Evolutionary conservation across 1,140 invertebrate genomes (phyloP).

Genomic region (Acromyrmex echinatior): DNA sequence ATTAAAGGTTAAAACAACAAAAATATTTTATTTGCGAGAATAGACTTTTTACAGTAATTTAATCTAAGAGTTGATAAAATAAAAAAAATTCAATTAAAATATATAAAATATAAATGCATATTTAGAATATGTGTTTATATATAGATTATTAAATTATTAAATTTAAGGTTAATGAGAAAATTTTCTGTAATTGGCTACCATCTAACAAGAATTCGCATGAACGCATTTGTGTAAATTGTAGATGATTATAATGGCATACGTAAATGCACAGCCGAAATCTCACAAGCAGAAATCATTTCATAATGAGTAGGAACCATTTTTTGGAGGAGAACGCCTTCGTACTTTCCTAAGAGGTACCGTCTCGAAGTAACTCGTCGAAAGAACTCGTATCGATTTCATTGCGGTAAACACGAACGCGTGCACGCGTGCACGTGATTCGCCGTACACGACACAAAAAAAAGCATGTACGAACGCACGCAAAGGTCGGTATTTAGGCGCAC

Average conservation of each 20-base stretch:
- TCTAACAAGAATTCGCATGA: background rate
- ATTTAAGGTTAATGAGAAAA: background rate
- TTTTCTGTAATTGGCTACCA: background rate
- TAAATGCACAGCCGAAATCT: background rate
- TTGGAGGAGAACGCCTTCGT: background rate
- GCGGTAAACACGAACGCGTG: conserved; percentile 65
- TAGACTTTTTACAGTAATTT: background rate
- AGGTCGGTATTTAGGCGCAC: conserved; percentile 63
- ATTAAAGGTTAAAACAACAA: background rate
- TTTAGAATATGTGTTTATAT: background rate
- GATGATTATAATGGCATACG: background rate
- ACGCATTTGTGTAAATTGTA: background rate
- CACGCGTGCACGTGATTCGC: conserved; percentile 39
- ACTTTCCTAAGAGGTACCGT: background rate
- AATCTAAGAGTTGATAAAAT: background rate
- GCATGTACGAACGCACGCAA: background rate
- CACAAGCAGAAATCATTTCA: background rate
- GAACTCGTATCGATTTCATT: conserved; percentile 72
- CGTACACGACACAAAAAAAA: background rate
- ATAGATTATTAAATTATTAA: background rate
- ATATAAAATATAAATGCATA: background rate
- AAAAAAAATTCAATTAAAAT: background rate
- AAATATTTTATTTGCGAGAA: background rate
- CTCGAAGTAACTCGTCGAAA: conserved; percentile 56
- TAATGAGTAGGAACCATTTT: background rate